Base-by-base conservation (phyloP, 2,888 invertebrate species). In the Halictus quadricinctus region DNA sequence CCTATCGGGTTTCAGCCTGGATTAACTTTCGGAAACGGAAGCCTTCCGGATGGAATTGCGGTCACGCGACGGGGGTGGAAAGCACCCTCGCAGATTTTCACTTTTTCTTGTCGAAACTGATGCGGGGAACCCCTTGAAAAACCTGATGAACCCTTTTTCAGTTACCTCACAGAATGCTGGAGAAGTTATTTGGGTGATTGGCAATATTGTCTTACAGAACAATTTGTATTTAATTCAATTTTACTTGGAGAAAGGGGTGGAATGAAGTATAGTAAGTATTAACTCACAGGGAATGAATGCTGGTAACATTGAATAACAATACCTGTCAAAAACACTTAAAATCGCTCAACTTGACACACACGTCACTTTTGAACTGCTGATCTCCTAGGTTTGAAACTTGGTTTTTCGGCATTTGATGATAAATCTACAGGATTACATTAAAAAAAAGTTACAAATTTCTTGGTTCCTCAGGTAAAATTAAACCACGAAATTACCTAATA, bases 11-110 rank as follows among this genome's bases (percentile, higher is more conserved):
- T 90, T 88, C 86, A 58, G 36, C 80, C 66, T 60, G 89, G 84
- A 87, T 90, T 88, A 89, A 87, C 88, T 90, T 90, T 85, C 83
- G 83, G 77, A 79, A 81, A 79, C 83, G 86, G 79, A 90, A 90
- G 75, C 76, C 72, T 50, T 76, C 66, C 54, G 41, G 69, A 50
- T 48, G 70, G 87, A 86, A 88, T 89, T 85, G 77, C 80, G 76
- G 76, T 85, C 77, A 43, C 81, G 54, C 72, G 43, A 80, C 13
- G 25, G 75, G 25, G 13, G 29, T 69, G 36, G 48, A 13, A 79
- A 36, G 66, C 46, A 15, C 15, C 36, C 10, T 21, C 29, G 36
- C 69, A 10, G 69, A 41, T 36, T 69, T 41, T 69, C 41, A 41
- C n/a, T 69, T 69, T 69, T 41, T 69, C 21, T 18, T 36, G 18